Percentiles rank a stretch among this genome's conserved stretches.
Conservation (phyloP, 2,888 invertebrate species). For the Scrobipalpa costella region DNA sequence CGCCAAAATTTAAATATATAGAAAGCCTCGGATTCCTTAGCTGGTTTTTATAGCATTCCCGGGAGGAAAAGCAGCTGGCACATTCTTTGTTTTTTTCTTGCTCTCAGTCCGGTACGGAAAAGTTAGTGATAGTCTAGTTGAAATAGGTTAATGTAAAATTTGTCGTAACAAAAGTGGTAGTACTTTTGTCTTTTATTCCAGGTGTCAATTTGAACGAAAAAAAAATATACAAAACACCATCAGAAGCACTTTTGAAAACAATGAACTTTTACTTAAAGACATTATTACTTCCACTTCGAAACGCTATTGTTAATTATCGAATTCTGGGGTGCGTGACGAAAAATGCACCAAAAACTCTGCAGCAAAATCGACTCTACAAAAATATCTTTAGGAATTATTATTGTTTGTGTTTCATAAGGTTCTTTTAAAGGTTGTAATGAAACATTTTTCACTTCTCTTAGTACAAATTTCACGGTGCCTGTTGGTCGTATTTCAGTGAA, state of each 20-base stretch:
- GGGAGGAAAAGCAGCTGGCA: too few relatives aligned
- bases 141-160: too few relatives aligned
- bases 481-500: conserved; percentile 57
- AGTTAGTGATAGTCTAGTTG: too few relatives aligned
- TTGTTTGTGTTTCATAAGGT: conserved; percentile 22
- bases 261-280: conserved; percentile 29
- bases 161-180: neutral
- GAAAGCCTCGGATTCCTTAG: too few relatives aligned
- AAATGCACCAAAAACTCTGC: conserved; percentile 1
- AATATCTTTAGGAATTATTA: conserved; percentile 14
- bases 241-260: conserved; percentile 26
- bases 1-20: too few relatives aligned
- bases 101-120: too few relatives aligned
- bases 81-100: too few relatives aligned
- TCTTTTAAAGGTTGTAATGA: conserved; percentile 43
- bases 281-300: conserved; percentile 37
- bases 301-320: conserved; percentile 49
- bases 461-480: conserved; percentile 61
- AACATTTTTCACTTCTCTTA: conserved; percentile 59
- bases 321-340: conserved; percentile 45
- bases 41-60: too few relatives aligned
- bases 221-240: conserved; percentile 10
- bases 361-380: conserved; percentile 1
- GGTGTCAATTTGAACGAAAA: neutral
- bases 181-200: neutral